Conservation (phyloP, 2,113 vertebrate genomes). For the western clawed frog (Xenopus tropicalis) region DNA sequence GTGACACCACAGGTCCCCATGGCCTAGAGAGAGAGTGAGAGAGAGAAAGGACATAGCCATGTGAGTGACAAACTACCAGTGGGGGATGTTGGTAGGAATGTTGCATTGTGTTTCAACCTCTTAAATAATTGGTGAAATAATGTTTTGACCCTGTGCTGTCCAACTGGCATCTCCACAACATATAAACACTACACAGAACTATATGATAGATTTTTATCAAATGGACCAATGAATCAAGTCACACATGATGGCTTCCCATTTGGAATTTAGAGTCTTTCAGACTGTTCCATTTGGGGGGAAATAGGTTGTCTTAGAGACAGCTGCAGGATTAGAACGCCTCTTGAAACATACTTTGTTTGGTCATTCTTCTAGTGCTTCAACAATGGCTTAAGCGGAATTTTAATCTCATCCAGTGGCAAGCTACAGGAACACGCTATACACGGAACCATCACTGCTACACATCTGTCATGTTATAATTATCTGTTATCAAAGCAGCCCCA, state of each 20-base stretch:
- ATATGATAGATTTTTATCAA: constrained; percentile 74
- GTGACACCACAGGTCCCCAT: no score
- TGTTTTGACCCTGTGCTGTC: not conserved
- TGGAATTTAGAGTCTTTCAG: constrained; percentile 87
- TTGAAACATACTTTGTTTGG: constrained; percentile 81
- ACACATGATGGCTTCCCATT: constrained; percentile 66
- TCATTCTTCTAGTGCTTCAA: constrained; percentile 91
- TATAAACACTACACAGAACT: constrained; percentile 64
- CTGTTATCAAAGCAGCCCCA: constrained; percentile 93
- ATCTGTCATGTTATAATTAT: constrained; percentile 84
- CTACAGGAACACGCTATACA: constrained; percentile 91
- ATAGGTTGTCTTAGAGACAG: constrained; percentile 84
- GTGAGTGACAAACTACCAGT: no score
- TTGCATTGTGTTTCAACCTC: not conserved
- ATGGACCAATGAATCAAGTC: constrained; percentile 82
- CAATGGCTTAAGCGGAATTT: constrained; percentile 94
- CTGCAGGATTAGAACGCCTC: constrained; percentile 65
- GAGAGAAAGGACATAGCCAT: no score
- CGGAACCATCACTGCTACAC: constrained; percentile 90
- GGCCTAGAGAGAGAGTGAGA: no score
- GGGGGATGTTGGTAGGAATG: not conserved
- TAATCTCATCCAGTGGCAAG: constrained; percentile 99
- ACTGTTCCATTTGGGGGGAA: constrained; percentile 72
- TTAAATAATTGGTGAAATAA: not conserved
- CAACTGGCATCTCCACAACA: constrained; percentile 70